phyloP scores from a whole-genome alignment of 2,797 vertebrate species.

The Coregonus ussuriensis region DNA sequence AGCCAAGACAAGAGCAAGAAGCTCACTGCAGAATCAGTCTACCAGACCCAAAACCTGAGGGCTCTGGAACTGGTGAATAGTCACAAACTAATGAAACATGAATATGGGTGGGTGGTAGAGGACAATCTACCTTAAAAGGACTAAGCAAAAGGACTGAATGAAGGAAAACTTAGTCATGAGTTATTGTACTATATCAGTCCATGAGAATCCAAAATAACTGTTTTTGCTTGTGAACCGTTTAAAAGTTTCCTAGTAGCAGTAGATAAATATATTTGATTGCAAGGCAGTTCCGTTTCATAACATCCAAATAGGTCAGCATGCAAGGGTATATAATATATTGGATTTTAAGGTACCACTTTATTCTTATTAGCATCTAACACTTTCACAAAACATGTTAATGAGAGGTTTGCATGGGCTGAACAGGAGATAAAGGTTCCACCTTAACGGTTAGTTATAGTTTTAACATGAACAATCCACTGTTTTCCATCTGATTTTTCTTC shows the following conservation, averaged over 20 bases:
- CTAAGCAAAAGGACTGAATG: constrained; percentile 23
- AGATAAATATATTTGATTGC: constrained; percentile 79
- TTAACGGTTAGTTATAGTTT: constrained; percentile 76
- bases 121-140: background rate
- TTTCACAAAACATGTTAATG: constrained; percentile 73
- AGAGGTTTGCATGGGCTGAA: constrained; percentile 55
- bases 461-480: constrained; percentile 78
- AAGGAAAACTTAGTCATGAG: constrained; percentile 25
- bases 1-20: constrained; percentile 53
- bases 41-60: constrained; percentile 34
- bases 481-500: constrained; percentile 71
- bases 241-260: constrained; percentile 70
- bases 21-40: constrained; percentile 35
- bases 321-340: constrained; percentile 79
- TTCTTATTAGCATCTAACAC: constrained; percentile 74
- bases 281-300: constrained; percentile 83
- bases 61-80: background rate
- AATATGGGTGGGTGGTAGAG: background rate
- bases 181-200: constrained; percentile 40
- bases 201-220: constrained; percentile 48
- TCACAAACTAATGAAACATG: background rate
- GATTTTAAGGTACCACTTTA: constrained; percentile 62
- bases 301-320: constrained; percentile 83
- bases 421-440: constrained; percentile 82
- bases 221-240: constrained; percentile 59